These are phyloP conservation scores for Littorina saxatilis DNA, from an alignment of 1,140 invertebrate species.

Conservation along the genomic window DNA sequence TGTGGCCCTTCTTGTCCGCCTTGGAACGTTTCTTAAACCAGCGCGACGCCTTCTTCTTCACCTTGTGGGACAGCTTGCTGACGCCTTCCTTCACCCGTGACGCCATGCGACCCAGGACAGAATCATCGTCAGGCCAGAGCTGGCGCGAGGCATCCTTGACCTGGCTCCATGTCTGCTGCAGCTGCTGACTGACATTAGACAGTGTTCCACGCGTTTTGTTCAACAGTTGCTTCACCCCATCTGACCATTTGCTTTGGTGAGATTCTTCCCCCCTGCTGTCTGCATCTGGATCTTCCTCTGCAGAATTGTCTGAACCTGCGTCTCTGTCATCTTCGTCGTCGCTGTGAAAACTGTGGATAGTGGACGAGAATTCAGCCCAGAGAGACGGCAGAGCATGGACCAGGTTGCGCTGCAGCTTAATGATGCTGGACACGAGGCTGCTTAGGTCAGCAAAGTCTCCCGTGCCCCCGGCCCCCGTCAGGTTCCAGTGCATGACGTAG, in stretches of 20 bases:
- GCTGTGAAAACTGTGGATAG: not conserved
- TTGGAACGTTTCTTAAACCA: not conserved
- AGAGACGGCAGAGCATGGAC: constrained; percentile 21
- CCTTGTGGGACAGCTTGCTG: not conserved
- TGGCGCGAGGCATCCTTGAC: constrained; percentile 2
- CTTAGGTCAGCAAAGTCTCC: constrained; percentile 14
- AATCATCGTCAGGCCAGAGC: not conserved
- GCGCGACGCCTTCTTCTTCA: not conserved
- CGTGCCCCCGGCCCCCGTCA: not conserved
- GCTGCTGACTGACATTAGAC: not conserved
- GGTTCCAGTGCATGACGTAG: not conserved
- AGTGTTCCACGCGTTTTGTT: not conserved
- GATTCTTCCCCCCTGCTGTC: not conserved
- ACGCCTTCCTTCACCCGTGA: not conserved
- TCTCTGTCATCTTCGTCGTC: too few species aligned
- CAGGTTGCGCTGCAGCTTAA: constrained; percentile 21
- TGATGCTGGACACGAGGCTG: constrained; percentile 19
- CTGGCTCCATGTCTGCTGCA: constrained; percentile 18
- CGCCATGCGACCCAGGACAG: not conserved
- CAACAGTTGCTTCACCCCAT: not conserved
- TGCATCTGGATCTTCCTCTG: too few species aligned
- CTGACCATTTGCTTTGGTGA: not conserved
- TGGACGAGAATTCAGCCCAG: constrained; percentile 18
- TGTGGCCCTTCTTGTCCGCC: not conserved
- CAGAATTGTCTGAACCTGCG: too few species aligned